Conservation (phyloP, 2,113 vertebrate species). For the Rousettus leschenaultii region DNA sequence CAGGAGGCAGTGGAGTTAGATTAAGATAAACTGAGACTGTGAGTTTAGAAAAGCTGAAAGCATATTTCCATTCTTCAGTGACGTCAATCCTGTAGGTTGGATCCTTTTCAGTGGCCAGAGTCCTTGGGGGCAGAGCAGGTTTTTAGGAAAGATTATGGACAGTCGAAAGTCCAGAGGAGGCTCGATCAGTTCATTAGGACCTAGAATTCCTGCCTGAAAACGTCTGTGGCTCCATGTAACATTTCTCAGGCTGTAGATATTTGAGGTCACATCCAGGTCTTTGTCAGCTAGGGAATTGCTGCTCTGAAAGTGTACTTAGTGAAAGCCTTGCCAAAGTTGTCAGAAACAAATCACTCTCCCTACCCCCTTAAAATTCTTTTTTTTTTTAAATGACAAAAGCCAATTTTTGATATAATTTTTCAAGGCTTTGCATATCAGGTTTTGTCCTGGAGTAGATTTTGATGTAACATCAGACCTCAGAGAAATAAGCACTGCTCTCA, state of each 20-base stretch:
- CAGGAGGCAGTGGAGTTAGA: background rate
- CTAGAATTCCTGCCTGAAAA: background rate
- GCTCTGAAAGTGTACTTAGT: background rate
- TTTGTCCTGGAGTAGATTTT: background rate
- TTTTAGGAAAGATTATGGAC: background rate
- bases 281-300: background rate
- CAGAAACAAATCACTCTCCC: slow-evolving; percentile 32
- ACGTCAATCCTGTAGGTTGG: background rate
- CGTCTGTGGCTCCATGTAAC: background rate
- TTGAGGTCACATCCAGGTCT: background rate
- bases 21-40: background rate
- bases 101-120: background rate
- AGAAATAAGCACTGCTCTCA: background rate
- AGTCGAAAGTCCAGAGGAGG: background rate
- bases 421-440: slow-evolving; percentile 9
- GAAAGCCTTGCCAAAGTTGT: slow-evolving; percentile 7
- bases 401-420: slow-evolving; percentile 20
- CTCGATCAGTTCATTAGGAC: background rate
- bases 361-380: background rate
- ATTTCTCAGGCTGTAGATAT: background rate
- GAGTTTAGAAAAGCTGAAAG: background rate
- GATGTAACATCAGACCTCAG: background rate
- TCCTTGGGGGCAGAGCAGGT: background rate
- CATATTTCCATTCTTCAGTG: background rate
- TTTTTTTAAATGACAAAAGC: background rate